phyloP scores from a whole-genome alignment of 2,797 vertebrate genomes.

The Pachyuromys duprasi region DNA sequence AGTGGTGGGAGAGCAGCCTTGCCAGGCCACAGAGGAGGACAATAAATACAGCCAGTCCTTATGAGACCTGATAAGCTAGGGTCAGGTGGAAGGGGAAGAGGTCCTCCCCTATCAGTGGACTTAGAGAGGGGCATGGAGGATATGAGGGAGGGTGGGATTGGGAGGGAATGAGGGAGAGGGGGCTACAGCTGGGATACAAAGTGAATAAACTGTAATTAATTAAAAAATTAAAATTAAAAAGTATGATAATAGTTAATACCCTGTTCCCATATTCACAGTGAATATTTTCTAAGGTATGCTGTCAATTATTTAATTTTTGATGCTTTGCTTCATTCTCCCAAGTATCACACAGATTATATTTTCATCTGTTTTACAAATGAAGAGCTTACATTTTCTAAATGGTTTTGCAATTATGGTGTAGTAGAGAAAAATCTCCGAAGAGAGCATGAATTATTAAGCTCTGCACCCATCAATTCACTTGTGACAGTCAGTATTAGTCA shows the following conservation, averaged over 20 bases:
- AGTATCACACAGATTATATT: not conserved
- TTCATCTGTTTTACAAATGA: not conserved
- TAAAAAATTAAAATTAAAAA: no score
- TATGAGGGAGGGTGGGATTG: no score
- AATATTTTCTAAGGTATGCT: not conserved
- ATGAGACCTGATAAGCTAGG: no score
- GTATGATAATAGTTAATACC: not conserved
- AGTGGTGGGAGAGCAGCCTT: no score
- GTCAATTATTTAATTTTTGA: not conserved
- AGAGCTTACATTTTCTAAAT: not conserved
- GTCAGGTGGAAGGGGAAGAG: no score
- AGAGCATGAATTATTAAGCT: not conserved
- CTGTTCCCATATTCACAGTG: not conserved
- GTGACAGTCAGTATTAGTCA: not conserved
- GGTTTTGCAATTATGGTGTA: not conserved
- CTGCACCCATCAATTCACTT: fast-evolving
- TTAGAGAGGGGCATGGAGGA: no score
- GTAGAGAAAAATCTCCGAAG: not conserved
- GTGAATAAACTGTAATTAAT: no score
- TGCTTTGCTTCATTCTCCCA: not conserved
- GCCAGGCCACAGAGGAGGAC: no score
- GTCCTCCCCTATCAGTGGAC: no score
- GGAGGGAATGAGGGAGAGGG: no score
- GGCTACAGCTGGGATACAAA: no score
- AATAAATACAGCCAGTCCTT: no score